These are phyloP conservation scores for Gisinianus flammeolus DNA, from an alignment of 2,888 invertebrate species.

Conservation along the genomic window DNA sequence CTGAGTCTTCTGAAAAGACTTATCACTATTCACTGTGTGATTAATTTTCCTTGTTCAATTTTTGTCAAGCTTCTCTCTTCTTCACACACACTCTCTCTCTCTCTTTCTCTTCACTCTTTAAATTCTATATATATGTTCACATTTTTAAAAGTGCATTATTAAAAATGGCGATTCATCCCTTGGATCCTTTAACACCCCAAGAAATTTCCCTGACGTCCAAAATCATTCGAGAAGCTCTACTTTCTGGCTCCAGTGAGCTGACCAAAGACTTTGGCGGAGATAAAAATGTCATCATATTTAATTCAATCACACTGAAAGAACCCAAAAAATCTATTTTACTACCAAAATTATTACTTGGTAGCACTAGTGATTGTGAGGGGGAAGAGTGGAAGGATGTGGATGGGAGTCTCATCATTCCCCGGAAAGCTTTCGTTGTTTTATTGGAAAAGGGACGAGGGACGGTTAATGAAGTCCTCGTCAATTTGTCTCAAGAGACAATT, in stretches of 20 bases:
- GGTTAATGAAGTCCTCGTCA: conserved; percentile 45
- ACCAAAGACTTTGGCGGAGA: background rate
- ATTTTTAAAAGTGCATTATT: too few relatives aligned
- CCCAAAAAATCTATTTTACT: conserved; percentile 46
- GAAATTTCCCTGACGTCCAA: conserved; percentile 45
- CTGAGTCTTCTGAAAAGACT: too few relatives aligned
- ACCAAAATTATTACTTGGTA: conserved; percentile 37
- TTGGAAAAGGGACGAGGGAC: conserved; percentile 45
- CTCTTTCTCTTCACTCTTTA: too few relatives aligned
- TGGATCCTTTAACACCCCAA: conserved; percentile 47
- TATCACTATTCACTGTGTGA: too few relatives aligned
- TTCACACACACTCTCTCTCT: too few relatives aligned
- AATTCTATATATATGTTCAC: too few relatives aligned
- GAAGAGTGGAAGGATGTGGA: background rate
- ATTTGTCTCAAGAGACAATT: conserved; percentile 40
- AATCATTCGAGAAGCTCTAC: conserved; percentile 4
- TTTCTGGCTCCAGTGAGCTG: background rate
- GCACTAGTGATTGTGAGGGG: too few relatives aligned
- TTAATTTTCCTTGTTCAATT: too few relatives aligned
- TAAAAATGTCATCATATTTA: conserved; percentile 36
- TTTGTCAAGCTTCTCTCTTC: too few relatives aligned
- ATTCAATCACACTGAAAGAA: conserved; percentile 49
- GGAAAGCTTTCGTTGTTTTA: conserved; percentile 48
- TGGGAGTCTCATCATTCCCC: background rate
- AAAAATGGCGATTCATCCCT: conserved; percentile 42